Conservation (phyloP, 1,140 invertebrate genomes). For the Drosophila nikananu region DNA sequence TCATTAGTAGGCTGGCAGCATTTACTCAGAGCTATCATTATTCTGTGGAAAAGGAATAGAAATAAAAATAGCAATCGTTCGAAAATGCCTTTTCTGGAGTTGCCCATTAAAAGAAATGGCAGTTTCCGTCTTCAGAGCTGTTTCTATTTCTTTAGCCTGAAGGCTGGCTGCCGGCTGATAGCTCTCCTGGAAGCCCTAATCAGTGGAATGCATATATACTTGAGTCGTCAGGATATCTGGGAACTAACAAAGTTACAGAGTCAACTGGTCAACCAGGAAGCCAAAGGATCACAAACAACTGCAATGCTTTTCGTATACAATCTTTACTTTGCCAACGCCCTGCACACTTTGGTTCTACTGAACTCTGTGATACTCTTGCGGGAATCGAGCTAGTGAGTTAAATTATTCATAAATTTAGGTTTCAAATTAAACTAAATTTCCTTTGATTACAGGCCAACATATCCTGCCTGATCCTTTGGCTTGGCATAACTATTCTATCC, state of each 20-base stretch:
- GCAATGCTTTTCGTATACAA: background rate
- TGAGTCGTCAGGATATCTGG: background rate
- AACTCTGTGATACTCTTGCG: slow-evolving; percentile 19
- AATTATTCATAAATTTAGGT: background rate
- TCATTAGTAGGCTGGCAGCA: slow-evolving; percentile 37
- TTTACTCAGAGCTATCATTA: slow-evolving; percentile 13
- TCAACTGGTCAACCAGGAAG: background rate
- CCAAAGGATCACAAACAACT: background rate
- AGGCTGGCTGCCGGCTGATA: slow-evolving; percentile 56
- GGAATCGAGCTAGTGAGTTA: slow-evolving; percentile 44
- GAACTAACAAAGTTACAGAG: fast-evolving
- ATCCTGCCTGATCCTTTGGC: slow-evolving; percentile 40
- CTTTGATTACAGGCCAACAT: slow-evolving; percentile 22
- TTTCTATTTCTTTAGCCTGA: slow-evolving; percentile 38
- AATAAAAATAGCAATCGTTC: background rate
- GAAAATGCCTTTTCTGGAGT: slow-evolving; percentile 35
- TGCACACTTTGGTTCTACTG: slow-evolving; percentile 11
- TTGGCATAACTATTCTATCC: slow-evolving; percentile 8
- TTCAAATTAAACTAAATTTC: no score
- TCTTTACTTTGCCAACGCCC: background rate
- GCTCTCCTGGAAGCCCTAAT: slow-evolving; percentile 28
- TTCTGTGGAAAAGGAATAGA: background rate
- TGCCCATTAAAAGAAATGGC: background rate
- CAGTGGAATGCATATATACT: slow-evolving; percentile 19
- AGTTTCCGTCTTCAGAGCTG: slow-evolving; percentile 25